These are phyloP conservation scores for Drosophila tripunctata DNA, from an alignment of 2,888 invertebrate genomes.

Conservation along the genomic window DNA sequence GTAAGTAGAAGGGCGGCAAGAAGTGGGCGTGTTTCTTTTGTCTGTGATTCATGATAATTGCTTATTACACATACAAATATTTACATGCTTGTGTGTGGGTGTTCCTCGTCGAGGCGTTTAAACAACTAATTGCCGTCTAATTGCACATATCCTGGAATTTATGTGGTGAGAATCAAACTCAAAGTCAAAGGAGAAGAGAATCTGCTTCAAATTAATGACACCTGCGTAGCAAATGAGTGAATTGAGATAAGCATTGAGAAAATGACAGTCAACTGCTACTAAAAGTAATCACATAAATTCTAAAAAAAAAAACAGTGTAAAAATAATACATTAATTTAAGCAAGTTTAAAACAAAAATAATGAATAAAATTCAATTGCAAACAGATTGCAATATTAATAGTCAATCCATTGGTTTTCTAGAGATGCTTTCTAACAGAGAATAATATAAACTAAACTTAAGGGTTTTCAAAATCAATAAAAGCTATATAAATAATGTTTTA, in stretches of 20 bases:
- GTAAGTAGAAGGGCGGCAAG: neutral
- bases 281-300: neutral
- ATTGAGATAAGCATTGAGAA: neutral
- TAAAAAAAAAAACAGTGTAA: too few relatives aligned
- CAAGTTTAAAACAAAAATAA: too few relatives aligned
- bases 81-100: constrained; percentile 27
- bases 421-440: too few relatives aligned
- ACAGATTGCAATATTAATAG: too few relatives aligned
- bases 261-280: neutral
- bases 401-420: too few relatives aligned
- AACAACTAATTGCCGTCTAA: constrained; percentile 62
- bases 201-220: constrained; percentile 30
- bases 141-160: constrained; percentile 54
- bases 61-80: constrained; percentile 71
- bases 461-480: too few relatives aligned
- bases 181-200: constrained; percentile 14
- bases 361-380: too few relatives aligned
- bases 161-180: constrained; percentile 33
- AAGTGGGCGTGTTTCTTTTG: constrained; percentile 10
- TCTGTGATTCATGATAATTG: constrained; percentile 79
- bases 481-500: too few relatives aligned
- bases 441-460: too few relatives aligned
- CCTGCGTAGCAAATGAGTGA: constrained; percentile 10
- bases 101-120: constrained; percentile 37
- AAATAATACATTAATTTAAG: too few relatives aligned